These are phyloP conservation scores for Periophthalmus modestus DNA, from an alignment of 2,113 vertebrate genomes.

Conservation along the genomic window DNA sequence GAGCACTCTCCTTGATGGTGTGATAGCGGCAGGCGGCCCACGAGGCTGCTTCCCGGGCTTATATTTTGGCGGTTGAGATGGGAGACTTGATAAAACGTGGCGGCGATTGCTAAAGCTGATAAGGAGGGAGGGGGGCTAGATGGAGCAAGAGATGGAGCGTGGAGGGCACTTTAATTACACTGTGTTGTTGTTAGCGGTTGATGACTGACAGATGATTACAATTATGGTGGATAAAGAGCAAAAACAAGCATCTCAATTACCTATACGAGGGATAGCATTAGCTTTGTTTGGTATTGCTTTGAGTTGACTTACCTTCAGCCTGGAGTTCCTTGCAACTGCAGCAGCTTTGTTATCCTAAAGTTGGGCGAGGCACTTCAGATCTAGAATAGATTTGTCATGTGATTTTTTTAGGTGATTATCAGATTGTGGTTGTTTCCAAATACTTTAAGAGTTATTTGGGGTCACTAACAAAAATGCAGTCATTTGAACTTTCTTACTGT, in stretches of 20 bases:
- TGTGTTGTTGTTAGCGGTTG: slow-evolving; percentile 54
- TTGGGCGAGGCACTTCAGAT: background rate
- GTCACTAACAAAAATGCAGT: background rate
- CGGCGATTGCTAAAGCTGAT: slow-evolving; percentile 63
- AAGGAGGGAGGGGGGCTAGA: slow-evolving; percentile 54
- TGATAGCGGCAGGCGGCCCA: slow-evolving; percentile 66
- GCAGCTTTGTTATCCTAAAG: background rate
- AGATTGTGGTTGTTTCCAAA: background rate
- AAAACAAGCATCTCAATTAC: slow-evolving; percentile 1
- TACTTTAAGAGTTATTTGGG: background rate
- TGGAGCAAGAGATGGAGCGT: slow-evolving; percentile 58
- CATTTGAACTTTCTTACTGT: background rate
- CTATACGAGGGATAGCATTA: background rate
- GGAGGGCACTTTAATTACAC: slow-evolving; percentile 78
- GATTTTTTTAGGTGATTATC: slow-evolving; percentile 6
- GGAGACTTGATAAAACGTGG: slow-evolving; percentile 71
- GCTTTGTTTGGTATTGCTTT: background rate
- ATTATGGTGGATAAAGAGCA: background rate
- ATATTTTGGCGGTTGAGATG: slow-evolving; percentile 82
- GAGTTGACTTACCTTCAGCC: background rate
- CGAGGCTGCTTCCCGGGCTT: slow-evolving; percentile 74
- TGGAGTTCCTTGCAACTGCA: background rate
- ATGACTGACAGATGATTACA: slow-evolving; percentile 21
- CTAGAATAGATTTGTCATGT: background rate
- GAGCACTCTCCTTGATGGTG: slow-evolving; percentile 69